These are phyloP conservation scores for Alexandromys fortis DNA, from an alignment of 2,113 vertebrate species.

Conservation along the genomic window DNA sequence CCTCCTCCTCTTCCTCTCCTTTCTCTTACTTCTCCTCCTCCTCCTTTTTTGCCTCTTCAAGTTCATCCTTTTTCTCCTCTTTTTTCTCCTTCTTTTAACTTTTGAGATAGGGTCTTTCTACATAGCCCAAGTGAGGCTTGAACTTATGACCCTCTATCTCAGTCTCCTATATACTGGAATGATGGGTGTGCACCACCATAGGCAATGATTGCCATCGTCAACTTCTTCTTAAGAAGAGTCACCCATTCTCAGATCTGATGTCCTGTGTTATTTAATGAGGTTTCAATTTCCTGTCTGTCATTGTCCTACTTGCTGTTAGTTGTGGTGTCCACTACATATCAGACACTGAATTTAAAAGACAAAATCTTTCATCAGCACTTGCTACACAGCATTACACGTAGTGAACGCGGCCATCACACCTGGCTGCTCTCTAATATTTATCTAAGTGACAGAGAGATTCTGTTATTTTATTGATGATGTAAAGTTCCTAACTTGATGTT, in stretches of 20 bases:
- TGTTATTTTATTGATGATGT: neutral
- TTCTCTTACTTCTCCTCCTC: neutral
- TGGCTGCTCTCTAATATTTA: neutral
- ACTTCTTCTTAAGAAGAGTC: neutral
- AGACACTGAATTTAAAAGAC: neutral
- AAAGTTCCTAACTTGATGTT: neutral
- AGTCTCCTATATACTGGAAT: neutral
- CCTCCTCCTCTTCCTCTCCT: neutral
- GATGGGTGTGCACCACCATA: neutral
- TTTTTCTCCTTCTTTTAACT: neutral
- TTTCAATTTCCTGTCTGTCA: neutral
- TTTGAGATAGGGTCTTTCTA: neutral
- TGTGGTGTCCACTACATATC: neutral
- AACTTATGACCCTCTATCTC: neutral
- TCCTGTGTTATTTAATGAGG: neutral
- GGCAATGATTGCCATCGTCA: neutral
- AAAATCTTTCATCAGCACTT: conserved; percentile 14
- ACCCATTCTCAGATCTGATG: neutral
- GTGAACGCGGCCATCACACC: neutral
- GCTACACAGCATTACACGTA: neutral
- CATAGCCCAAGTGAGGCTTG: neutral
- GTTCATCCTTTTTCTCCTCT: neutral
- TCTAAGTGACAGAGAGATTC: neutral
- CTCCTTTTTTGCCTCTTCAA: neutral
- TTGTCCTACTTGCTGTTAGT: neutral